Base-by-base conservation (phyloP, 2,113 vertebrate genomes). In the Nannobrachium achirus region DNA sequence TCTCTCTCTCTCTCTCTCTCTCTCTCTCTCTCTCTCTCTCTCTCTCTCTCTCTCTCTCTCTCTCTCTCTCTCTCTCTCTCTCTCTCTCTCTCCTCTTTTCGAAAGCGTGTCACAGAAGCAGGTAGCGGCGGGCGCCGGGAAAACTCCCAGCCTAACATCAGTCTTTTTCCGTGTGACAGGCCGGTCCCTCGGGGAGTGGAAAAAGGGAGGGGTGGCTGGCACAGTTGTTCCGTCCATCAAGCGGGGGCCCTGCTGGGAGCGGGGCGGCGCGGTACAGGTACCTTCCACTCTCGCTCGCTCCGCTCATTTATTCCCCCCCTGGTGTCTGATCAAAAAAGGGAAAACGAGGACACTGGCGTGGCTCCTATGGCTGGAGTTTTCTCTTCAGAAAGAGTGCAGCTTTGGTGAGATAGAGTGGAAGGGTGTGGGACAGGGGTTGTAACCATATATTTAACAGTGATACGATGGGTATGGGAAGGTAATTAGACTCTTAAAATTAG, bases 81-180 rank as follows among this genome's bases (percentile, higher is more conserved):
- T 1, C 15, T 38, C 38, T 56, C 16, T n/a, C 14, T 52, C 45
- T 76, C 60, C 74, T 63, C 63, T 59, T 64, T 58, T n/a, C 25
- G 18, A 8, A 33, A 66, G 49, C 18, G 16, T 46, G 64, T 75
- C 69, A 76, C 78, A 76, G 69, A 74, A 63, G 72, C 75, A 84
- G 75, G 71, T 68, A 64, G 40, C 49, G 16, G n/a, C 59, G 65
- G 16, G n/a, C 59, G 65, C 71, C 61, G 53, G 63, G 71, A 86
- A 80, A 83, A 79, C 56, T 71, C 58, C 48, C 25, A 56, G 63
- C 56, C 63, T 49, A 76, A 80, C 79, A 89, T 89, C 80, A 59
- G 77, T 91, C 84, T 86, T 86, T 46, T 33, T 3, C 67, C 55
- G 56, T 51, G 75, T 86, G 79, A 89, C 79, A 86, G 75, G 51